A percentile compares a stretch with the other conserved stretches of the same genome.
Conservation (phyloP, 2,113 vertebrate species). For the Aldabrachelys gigantea region DNA sequence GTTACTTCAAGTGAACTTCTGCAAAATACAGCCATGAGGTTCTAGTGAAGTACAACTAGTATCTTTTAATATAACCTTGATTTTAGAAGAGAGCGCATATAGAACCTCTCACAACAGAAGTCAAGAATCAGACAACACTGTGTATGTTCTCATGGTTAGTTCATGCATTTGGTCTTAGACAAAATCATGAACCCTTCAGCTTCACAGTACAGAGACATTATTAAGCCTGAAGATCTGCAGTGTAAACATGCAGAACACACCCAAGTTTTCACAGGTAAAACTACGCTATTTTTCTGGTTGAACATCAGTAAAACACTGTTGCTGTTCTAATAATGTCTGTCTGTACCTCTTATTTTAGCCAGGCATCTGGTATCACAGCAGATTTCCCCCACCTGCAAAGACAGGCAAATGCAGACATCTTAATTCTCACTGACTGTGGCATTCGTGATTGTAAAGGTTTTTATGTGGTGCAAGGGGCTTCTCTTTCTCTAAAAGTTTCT, state of each 20-base stretch:
- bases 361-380: conserved; percentile 67
- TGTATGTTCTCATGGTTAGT: neutral
- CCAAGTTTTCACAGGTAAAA: neutral
- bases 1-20: neutral
- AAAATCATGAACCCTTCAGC: neutral
- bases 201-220: neutral
- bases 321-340: neutral
- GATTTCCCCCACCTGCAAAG: conserved; percentile 48
- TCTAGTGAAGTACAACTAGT: neutral
- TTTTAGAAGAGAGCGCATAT: neutral
- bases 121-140: neutral
- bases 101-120: neutral
- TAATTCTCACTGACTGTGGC: neutral
- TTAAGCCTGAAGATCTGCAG: neutral
- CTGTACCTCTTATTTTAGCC: conserved; percentile 28
- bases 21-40: neutral
- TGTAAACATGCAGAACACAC: neutral
- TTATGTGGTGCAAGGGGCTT: neutral
- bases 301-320: conserved; percentile 2
- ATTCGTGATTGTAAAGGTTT: neutral
- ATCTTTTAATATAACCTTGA: neutral
- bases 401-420: neutral
- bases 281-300: neutral
- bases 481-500: neutral
- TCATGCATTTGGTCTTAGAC: neutral